These are phyloP conservation scores for Hystrix brachyura DNA, from an alignment of 2,113 vertebrate species.

Conservation along the genomic window DNA sequence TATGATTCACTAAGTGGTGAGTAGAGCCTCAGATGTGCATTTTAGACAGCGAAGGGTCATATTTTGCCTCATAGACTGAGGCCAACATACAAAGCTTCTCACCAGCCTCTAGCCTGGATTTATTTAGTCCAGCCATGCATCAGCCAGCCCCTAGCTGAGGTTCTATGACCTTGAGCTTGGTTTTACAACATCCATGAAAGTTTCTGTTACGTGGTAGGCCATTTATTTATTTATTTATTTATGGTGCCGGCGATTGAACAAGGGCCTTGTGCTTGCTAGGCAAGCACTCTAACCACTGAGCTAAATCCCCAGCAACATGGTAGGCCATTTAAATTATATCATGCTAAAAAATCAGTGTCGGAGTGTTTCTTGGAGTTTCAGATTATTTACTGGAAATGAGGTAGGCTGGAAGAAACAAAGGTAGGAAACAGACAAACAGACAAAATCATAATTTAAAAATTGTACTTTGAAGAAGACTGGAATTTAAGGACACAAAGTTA, in stretches of 20 bases:
- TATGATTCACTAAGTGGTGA: background rate
- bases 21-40: background rate
- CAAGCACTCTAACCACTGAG: too few relatives aligned
- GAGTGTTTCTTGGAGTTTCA: slow-evolving; percentile 26
- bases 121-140: background rate
- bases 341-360: background rate
- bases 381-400: background rate
- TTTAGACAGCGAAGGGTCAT: background rate
- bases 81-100: background rate
- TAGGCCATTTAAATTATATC: background rate
- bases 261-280: too few relatives aligned
- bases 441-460: background rate
- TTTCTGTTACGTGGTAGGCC: background rate
- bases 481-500: background rate
- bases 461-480: background rate
- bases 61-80: background rate
- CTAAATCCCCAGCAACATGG: too few relatives aligned
- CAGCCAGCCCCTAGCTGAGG: background rate
- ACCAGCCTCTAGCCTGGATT: too few relatives aligned
- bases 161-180: background rate
- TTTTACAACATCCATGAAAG: background rate
- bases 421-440: background rate
- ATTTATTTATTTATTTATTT: background rate
- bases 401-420: background rate
- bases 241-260: too few relatives aligned